A percentile compares a stretch with the other conserved stretches of the same genome.
These are phyloP conservation scores for Holacanthella duospinosa DNA, from an alignment of 2,888 invertebrate genomes.

Conservation along the genomic window DNA sequence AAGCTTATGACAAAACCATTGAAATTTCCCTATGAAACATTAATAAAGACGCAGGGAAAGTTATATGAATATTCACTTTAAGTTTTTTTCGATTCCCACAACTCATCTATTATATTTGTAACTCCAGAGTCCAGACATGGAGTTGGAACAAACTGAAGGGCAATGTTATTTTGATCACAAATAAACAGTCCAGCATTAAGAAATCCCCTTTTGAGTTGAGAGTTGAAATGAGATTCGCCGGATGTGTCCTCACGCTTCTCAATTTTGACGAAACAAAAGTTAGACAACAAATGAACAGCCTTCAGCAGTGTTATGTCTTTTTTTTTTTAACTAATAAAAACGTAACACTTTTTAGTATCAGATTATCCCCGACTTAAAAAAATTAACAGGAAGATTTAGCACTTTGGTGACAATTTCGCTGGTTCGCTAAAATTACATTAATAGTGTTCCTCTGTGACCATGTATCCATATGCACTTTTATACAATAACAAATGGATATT, in stretches of 20 bases:
- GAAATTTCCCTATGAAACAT: no score
- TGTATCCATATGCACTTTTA: background rate
- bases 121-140: background rate
- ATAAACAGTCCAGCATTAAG: background rate
- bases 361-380: background rate
- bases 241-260: background rate
- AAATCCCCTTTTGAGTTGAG: background rate
- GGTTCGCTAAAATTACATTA: no score
- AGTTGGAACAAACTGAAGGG: background rate
- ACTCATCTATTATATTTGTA: background rate
- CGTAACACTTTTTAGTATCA: no score
- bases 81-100: no score
- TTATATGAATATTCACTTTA: no score
- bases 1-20: no score
- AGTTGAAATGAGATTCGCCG: background rate
- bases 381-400: background rate
- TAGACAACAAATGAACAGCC: background rate
- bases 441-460: no score
- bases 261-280: background rate
- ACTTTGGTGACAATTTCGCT: background rate
- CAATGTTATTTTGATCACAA: background rate
- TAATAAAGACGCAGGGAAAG: no score
- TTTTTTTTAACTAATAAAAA: background rate
- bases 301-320: background rate
- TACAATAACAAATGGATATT: background rate